Percentiles rank a stretch among this genome's conserved stretches.
Conservation (phyloP, 2,113 vertebrate species). For the Paramisgurnus dabryanus region DNA sequence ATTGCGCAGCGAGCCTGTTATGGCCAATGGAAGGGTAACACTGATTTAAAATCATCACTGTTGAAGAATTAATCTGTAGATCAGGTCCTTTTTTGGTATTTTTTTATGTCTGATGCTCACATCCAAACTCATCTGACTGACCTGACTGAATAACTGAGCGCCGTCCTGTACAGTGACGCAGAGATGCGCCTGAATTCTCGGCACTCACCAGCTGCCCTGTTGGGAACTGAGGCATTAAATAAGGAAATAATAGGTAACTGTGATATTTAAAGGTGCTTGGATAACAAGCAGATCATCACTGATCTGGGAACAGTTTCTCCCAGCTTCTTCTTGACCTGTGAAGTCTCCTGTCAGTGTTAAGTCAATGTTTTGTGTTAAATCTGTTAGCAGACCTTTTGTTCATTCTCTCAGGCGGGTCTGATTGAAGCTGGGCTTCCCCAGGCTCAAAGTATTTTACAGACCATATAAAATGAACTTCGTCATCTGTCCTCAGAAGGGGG, state of each 20-base stretch:
- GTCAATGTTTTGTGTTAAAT: slow-evolving; percentile 24
- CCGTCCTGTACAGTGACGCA: not conserved
- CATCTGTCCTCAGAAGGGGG: slow-evolving; percentile 53
- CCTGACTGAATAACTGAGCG: not conserved
- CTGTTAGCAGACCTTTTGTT: not conserved
- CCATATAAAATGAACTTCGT: slow-evolving; percentile 60
- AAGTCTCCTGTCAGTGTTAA: slow-evolving; percentile 4
- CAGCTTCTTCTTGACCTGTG: not conserved
- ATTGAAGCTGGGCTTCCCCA: slow-evolving; percentile 32
- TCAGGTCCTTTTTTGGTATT: slow-evolving; percentile 9
- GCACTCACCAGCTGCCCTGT: not conserved
- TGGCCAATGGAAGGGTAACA: not conserved
- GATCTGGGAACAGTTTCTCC: slow-evolving; percentile 1
- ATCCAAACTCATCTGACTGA: not conserved
- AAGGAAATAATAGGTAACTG: not conserved
- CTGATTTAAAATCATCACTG: not conserved
- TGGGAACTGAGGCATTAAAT: slow-evolving; percentile 1
- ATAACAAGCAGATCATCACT: not conserved
- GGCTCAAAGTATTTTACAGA: slow-evolving; percentile 50
- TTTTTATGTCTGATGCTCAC: not conserved
- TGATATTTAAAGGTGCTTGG: not conserved
- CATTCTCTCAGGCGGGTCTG: no score
- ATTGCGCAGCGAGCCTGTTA: slow-evolving; percentile 22
- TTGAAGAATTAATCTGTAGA: slow-evolving; percentile 7
- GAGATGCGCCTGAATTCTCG: not conserved